A percentile compares a stretch with the other conserved stretches of the same genome.
phyloP scores from a whole-genome alignment of 2,113 vertebrate species.

The Lepisosteus oculatus region DNA sequence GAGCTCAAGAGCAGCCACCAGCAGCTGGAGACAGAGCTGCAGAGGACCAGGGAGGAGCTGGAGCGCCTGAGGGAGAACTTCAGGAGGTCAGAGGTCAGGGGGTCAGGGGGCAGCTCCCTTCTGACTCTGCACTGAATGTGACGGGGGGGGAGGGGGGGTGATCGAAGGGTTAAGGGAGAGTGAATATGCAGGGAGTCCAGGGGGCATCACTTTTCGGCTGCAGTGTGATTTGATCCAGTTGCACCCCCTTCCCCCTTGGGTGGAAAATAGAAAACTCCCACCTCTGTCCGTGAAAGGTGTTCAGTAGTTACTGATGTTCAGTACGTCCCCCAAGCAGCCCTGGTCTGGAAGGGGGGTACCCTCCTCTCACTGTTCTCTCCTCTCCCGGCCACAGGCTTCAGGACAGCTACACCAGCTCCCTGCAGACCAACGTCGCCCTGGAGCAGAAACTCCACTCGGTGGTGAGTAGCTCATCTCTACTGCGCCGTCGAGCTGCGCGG shows the following conservation, averaged over 20 bases:
- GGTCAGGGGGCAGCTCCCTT: not conserved
- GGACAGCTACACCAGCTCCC: conserved; percentile 56
- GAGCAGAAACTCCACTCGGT: conserved; percentile 61
- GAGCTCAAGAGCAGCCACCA: conserved; percentile 63
- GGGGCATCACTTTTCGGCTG: not conserved
- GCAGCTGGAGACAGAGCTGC: conserved; percentile 59
- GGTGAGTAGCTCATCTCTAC: conserved; percentile 43
- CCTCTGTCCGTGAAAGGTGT: too few species aligned
- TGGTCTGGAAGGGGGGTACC: not conserved
- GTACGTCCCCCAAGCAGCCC: too few species aligned
- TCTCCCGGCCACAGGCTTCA: conserved; percentile 55
- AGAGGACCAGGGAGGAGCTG: conserved; percentile 59
- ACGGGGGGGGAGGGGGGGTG: not conserved
- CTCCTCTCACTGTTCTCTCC: conserved; percentile 11
- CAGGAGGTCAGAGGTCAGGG: conserved; percentile 45
- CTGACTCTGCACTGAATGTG: too few species aligned
- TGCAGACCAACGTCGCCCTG: conserved; percentile 55
- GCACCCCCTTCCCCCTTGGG: too few species aligned
- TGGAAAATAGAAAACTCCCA: too few species aligned
- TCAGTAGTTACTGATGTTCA: too few species aligned
- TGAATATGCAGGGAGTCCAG: not conserved
- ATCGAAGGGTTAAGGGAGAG: not conserved
- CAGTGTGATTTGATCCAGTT: too few species aligned
- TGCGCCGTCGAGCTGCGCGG: too few species aligned
- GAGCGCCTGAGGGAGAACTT: conserved; percentile 57